These are phyloP conservation scores for Petrocephalus schoutedeni DNA, from an alignment of 2,797 vertebrate species.

Conservation along the genomic window DNA sequence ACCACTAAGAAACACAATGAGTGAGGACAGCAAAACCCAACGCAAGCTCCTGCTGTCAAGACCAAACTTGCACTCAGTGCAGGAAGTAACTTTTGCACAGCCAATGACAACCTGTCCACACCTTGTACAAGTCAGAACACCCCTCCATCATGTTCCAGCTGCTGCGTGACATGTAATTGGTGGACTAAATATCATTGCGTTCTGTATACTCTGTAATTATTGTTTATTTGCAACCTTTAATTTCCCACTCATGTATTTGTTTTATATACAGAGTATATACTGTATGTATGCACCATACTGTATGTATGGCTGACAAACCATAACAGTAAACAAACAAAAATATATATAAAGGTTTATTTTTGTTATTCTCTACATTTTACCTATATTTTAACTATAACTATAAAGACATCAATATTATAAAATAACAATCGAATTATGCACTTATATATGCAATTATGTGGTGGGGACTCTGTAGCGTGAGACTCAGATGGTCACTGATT, in stretches of 20 bases:
- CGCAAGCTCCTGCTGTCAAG: conserved; percentile 17
- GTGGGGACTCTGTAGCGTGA: background rate
- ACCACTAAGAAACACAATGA: background rate
- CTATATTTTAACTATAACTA: background rate
- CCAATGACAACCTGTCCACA: conserved; percentile 19
- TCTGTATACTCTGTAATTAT: background rate
- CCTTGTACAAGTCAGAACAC: conserved; percentile 24
- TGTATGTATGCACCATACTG: background rate
- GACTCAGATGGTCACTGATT: background rate
- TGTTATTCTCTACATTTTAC: background rate
- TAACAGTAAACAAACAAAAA: background rate
- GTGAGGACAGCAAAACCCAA: background rate
- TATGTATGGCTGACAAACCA: background rate
- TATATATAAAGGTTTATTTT: background rate
- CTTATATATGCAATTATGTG: background rate
- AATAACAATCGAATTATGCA: background rate
- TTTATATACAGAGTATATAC: background rate
- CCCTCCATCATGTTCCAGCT: background rate
- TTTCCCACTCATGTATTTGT: background rate
- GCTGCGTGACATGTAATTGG: background rate
- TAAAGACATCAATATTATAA: background rate
- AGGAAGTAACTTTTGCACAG: conserved; percentile 3
- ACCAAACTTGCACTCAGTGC: conserved; percentile 15
- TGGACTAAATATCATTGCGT: conserved; percentile 12
- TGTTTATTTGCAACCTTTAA: background rate